phyloP scores from a whole-genome alignment of 2,797 vertebrate species.

The Gambusia yucatana region DNA sequence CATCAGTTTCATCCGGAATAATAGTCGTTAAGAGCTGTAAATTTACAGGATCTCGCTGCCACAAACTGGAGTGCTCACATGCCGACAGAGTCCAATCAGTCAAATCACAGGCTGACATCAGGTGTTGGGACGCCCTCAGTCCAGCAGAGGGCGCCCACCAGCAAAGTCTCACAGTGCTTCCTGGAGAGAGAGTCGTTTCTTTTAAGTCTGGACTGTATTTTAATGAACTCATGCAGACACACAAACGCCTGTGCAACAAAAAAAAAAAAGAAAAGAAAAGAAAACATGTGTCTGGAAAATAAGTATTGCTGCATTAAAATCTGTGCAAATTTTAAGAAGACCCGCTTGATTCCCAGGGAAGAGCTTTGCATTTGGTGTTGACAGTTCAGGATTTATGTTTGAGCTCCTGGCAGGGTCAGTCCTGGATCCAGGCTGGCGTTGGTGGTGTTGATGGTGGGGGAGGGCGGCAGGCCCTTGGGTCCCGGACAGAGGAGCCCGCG shows the following conservation, averaged over 20 bases:
- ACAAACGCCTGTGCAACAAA: conserved; percentile 57
- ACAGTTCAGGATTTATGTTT: conserved; percentile 74
- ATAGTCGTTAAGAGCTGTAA: conserved; percentile 48
- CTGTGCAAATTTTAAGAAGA: conserved; percentile 72
- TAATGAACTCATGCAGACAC: conserved; percentile 10
- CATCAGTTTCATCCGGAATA: conserved; percentile 52
- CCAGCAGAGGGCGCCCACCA: conserved; percentile 74
- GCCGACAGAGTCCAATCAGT: conserved; percentile 42
- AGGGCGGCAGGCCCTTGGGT: conserved; percentile 58
- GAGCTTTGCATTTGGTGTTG: conserved; percentile 48
- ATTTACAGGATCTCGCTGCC: conserved; percentile 46
- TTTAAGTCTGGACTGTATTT: conserved; percentile 30
- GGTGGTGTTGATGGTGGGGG: conserved; percentile 55
- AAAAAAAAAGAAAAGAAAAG: conserved; percentile 8
- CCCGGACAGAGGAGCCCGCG: conserved; percentile 84
- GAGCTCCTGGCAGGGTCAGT: conserved; percentile 85
- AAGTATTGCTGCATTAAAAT: conserved; percentile 71
- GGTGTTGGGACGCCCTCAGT: conserved; percentile 46
- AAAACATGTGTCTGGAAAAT: conserved; percentile 38
- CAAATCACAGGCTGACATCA: conserved; percentile 20
- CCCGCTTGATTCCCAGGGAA: conserved; percentile 50
- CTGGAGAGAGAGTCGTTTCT: not conserved
- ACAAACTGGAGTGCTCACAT: conserved; percentile 54
- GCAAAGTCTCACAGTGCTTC: conserved; percentile 25
- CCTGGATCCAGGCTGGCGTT: conserved; percentile 78